Evolutionary conservation across 2,113 vertebrate species (phyloP).

Genomic region (Saimiri boliviensis): DNA sequence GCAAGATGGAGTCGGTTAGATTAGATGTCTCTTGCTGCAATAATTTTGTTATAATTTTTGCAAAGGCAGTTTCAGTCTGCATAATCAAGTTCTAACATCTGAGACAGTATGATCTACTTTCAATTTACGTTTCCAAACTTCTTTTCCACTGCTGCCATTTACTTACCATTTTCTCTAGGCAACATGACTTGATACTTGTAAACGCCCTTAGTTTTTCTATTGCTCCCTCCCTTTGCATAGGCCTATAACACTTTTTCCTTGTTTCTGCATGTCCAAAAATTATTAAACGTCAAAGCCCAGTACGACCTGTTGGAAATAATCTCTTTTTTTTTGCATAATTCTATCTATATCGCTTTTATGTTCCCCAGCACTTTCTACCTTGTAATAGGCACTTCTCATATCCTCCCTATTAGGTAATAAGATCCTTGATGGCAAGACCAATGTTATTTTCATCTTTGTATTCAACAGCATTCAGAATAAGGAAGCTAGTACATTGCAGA

Average conservation of each 20-base stretch:
- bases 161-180: neutral
- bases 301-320: neutral
- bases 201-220: neutral
- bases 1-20: no score
- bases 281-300: neutral
- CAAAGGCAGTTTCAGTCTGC: no score
- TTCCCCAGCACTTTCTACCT: neutral
- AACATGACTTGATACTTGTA: neutral
- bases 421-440: neutral
- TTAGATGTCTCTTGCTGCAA: no score
- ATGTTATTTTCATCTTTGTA: neutral
- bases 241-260: neutral
- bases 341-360: neutral
- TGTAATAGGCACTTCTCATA: neutral
- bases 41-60: no score
- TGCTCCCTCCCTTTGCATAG: neutral
- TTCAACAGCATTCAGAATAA: neutral
- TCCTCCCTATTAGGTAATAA: neutral
- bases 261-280: neutral
- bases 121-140: neutral
- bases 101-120: neutral
- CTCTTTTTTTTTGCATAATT: neutral
- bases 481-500: neutral
- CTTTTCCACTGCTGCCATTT: neutral
- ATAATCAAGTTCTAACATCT: neutral